phyloP scores from a whole-genome alignment of 2,797 vertebrate species.

The Sebastes kiyomatsui region DNA sequence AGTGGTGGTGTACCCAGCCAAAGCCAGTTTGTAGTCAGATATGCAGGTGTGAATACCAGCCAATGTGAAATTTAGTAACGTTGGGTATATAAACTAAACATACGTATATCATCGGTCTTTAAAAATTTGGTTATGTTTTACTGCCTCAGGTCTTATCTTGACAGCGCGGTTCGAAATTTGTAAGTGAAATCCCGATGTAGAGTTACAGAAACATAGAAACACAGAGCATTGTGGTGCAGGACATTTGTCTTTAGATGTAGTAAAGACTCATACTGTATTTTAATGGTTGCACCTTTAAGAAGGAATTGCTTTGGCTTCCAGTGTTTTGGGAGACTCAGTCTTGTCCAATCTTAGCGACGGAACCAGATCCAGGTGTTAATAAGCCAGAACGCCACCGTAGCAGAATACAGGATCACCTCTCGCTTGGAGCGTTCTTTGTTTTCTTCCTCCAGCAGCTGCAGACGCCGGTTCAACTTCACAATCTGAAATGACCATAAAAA shows the following conservation, averaged over 20 bases:
- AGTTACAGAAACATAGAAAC: slow-evolving; percentile 11
- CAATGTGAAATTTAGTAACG: neutral
- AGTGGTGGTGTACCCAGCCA: neutral
- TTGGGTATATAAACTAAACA: neutral
- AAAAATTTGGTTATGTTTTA: neutral
- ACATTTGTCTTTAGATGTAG: neutral
- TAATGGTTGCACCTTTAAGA: slow-evolving; percentile 26
- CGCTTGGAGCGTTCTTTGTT: slow-evolving; percentile 94
- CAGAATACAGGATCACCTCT: slow-evolving; percentile 95
- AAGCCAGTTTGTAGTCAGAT: neutral
- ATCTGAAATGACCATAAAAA: slow-evolving; percentile 81
- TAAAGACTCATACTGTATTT: neutral
- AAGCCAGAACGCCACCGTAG: slow-evolving; percentile 96
- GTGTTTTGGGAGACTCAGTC: slow-evolving; percentile 37
- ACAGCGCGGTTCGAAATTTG: neutral
- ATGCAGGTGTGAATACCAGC: neutral
- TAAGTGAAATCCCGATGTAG: neutral
- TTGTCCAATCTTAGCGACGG: slow-evolving; percentile 84
- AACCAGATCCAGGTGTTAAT: slow-evolving; percentile 98
- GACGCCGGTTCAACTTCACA: slow-evolving; percentile 95
- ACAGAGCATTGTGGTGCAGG: neutral
- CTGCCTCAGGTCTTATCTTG: neutral
- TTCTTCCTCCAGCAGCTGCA: slow-evolving; percentile 95
- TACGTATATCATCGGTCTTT: neutral
- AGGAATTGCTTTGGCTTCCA: slow-evolving; percentile 55